Conservation (phyloP, 37 sponge, comb jelly and placozoan species). For the Aphrocallistes beatrix region DNA sequence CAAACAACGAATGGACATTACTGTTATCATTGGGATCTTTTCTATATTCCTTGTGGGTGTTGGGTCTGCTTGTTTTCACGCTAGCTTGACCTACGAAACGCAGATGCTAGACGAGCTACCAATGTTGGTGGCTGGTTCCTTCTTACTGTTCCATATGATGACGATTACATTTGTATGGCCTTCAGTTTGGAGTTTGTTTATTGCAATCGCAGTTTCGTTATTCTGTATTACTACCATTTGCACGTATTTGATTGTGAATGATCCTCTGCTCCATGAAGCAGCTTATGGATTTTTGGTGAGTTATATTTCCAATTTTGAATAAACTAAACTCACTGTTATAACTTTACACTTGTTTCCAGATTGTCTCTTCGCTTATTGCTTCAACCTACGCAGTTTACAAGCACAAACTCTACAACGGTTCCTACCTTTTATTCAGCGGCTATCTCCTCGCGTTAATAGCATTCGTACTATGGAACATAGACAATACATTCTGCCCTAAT, state of each 20-base stretch:
- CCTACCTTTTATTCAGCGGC: background rate
- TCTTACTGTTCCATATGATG: conserved; percentile 24
- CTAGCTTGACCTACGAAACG: conserved; percentile 45
- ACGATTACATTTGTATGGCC: background rate
- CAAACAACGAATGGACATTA: background rate
- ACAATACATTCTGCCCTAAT: conserved; percentile 43
- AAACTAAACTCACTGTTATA: too few species aligned
- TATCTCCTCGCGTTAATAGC: conserved; percentile 4
- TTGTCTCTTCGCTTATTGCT: background rate
- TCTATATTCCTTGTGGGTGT: conserved; percentile 43
- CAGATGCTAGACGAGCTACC: conserved; percentile 76
- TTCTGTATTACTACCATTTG: background rate
- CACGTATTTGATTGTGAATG: background rate
- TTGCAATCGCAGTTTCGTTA: background rate
- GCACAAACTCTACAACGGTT: background rate
- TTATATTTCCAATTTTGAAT: too few species aligned
- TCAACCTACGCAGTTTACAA: background rate
- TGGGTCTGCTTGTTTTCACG: conserved; percentile 62
- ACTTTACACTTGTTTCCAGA: too few species aligned
- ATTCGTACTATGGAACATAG: conserved; percentile 54
- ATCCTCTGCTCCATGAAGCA: conserved; percentile 23
- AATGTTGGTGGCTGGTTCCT: conserved; percentile 42
- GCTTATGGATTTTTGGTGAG: conserved; percentile 44
- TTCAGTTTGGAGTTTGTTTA: background rate
- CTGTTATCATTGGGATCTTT: background rate